Evolutionary conservation across 2,113 vertebrate species (phyloP).

Genomic region (Polypterus bichir): DNA sequence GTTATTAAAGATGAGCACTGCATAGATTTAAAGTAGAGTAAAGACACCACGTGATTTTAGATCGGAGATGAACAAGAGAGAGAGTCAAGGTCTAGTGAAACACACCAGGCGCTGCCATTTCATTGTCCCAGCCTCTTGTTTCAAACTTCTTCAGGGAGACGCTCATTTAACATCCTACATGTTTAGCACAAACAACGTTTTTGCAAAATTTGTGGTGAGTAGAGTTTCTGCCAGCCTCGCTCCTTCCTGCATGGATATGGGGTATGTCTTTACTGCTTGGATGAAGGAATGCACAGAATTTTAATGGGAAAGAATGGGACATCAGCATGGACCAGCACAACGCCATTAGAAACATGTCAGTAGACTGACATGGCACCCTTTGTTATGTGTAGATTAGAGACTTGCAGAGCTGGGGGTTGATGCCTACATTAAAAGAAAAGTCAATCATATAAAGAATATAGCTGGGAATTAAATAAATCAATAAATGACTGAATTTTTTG

Average conservation of each 20-base stretch:
- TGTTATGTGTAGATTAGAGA: background rate
- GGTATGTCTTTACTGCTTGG: conserved; percentile 79
- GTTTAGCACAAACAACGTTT: conserved; percentile 91
- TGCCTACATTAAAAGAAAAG: no score
- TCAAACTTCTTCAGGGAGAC: conserved; percentile 78
- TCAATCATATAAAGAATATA: no score
- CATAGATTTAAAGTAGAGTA: no score
- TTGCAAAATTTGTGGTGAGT: conserved; percentile 88
- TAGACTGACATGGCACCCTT: conserved; percentile 18
- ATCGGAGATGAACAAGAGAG: conserved; percentile 29
- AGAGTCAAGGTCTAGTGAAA: conserved; percentile 64
- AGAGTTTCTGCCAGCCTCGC: conserved; percentile 89
- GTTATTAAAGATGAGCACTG: no score
- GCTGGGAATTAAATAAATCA: no score
- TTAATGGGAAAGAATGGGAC: conserved; percentile 83
- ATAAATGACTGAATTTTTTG: no score
- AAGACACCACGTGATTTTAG: no score
- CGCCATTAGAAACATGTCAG: conserved; percentile 74
- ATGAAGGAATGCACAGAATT: conserved; percentile 73
- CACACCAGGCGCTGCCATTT: conserved; percentile 89
- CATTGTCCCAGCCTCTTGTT: conserved; percentile 70
- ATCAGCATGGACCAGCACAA: conserved; percentile 69
- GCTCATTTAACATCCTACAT: conserved; percentile 80
- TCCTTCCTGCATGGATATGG: conserved; percentile 87
- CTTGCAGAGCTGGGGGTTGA: background rate